Evolutionary conservation across 2,797 vertebrate species (phyloP), one percentile per base, ranked within the genome.

Genomic region (Manis pentadactyla): DNA sequence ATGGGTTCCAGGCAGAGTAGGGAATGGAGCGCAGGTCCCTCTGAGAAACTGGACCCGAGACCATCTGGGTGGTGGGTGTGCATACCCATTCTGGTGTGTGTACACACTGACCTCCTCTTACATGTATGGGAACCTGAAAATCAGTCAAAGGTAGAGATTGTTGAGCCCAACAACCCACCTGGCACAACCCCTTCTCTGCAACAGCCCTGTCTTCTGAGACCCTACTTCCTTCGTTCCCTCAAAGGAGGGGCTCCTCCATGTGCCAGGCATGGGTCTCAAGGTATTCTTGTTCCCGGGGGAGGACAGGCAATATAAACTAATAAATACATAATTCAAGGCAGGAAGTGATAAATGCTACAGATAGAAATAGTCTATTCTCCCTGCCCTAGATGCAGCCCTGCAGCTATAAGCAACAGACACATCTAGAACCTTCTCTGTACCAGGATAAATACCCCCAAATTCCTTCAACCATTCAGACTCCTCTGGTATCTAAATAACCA

Each of bases 41-140:
- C 34, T 15, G n/a, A 37, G 49, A 46, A 74, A 39, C 57, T 29
- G 2, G 75, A 63, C 23, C 66, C 0, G 0, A 75, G 69, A 27
- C 4, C 57, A 27, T 5, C 23, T 0, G 0, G 53, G 13, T 11
- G 0, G 0, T 7, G 0, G 29, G 25, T 0, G 0, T 49, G 37
- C 13, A 2, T 11, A 18, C 46, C 25, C 12, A 0, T 29, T 49
- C 23, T 5, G 13, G 5, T 1, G 2, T 8, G 4, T 34, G 5
- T 31, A 61, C 73, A 14, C 51, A 18, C 75, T 14, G 53, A n/a
- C 0, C 0, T 89, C 42, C 64, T 83, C 55, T 79, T 31, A 46
- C 0, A 2, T 23, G 53, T 42, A 51, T 13, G 46, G 13, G 73
- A 78, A 46, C n/a, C 63, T 25, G 2, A 42, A 25, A 83, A 61